Conservation (phyloP, 1,140 invertebrate species). For the Penaeus chinensis region DNA sequence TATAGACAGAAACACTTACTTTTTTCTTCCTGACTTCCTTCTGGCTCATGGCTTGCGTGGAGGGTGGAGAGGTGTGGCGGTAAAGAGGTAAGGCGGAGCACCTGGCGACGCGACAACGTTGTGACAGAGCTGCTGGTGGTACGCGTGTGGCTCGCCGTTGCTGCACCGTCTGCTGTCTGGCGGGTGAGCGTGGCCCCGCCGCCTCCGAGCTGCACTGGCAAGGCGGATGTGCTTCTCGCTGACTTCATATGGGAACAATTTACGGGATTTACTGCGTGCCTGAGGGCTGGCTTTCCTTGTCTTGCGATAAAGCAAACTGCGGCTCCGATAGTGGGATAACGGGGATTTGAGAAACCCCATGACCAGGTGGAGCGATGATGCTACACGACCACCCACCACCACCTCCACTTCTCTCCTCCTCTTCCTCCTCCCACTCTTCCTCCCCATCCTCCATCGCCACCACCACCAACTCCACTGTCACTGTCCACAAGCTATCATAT, state of each 20-base stretch:
- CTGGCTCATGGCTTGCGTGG: slow-evolving; percentile 5
- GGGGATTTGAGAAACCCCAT: slow-evolving; percentile 13
- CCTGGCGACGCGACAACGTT: slow-evolving; percentile 17
- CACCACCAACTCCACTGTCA: neutral
- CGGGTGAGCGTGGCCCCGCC: slow-evolving; percentile 4
- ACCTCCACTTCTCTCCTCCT: neutral
- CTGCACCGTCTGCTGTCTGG: slow-evolving; percentile 22
- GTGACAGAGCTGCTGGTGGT: neutral
- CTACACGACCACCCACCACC: neutral
- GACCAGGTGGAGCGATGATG: neutral
- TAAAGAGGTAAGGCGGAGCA: neutral
- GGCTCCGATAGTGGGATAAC: slow-evolving; percentile 31
- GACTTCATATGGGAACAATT: slow-evolving; percentile 53
- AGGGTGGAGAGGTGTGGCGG: neutral
- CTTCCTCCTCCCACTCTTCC: neutral
- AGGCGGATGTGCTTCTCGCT: slow-evolving; percentile 43
- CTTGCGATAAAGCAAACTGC: slow-evolving; percentile 40
- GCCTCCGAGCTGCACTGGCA: slow-evolving; percentile 20
- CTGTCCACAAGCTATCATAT: neutral
- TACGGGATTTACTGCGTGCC: slow-evolving; percentile 49
- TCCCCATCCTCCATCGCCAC: neutral
- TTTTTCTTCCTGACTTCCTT: slow-evolving; percentile 16
- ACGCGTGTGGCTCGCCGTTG: neutral
- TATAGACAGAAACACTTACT: neutral
- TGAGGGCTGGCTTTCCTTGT: slow-evolving; percentile 40